Evolutionary conservation across 1,140 invertebrate genomes (phyloP), one percentile per base, ranked within the genome.

Genomic region (Diachasmimorpha longicaudata): DNA sequence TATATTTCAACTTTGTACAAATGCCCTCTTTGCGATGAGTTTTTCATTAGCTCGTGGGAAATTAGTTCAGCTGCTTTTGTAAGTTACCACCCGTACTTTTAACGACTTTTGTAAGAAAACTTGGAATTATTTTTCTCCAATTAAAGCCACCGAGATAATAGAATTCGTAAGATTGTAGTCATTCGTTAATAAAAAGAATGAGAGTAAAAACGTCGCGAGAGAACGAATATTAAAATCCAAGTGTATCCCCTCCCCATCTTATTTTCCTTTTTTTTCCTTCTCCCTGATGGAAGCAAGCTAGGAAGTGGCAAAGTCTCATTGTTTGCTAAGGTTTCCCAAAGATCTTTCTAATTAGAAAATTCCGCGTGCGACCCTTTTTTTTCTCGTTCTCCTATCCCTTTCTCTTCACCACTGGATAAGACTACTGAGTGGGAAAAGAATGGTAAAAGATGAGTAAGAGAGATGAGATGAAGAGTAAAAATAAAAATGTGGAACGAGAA

Each of bases 271-370:
- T 82, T 67, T 73, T 73, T 76, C 42, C 46, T 72, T 79, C 76
- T 73, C 72, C 72, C 31, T 37, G 70, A 31, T 13, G 46, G 70
- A 37, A 42, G 69, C 21, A 48, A 70, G 69, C 58, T 70, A 76
- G 48, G 55, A 76, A 72, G 74, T 75, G 67, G 63, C 72, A 74
- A 74, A 75, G 71, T 74, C 39, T 77, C 63, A 68, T 77, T 74
- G 71, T 78, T 76, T 80, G 52, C 70, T 52, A 73, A 80, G 80
- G 78, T 72, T 79, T 76, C 74, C 76, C 77, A 75, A 77, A 80
- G 83, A 85, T 85, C 81, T 78, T 86, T 77, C 84, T 87, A 87
- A 87, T 88, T 88, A 85, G 84, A 82, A 86, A 87, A 87, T 86
- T 85, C 84, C 75, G 68, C 74, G 73, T 58, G 66, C 74, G 77